Conservation (phyloP, 2,113 vertebrate species). For the Eptesicus fuscus region DNA sequence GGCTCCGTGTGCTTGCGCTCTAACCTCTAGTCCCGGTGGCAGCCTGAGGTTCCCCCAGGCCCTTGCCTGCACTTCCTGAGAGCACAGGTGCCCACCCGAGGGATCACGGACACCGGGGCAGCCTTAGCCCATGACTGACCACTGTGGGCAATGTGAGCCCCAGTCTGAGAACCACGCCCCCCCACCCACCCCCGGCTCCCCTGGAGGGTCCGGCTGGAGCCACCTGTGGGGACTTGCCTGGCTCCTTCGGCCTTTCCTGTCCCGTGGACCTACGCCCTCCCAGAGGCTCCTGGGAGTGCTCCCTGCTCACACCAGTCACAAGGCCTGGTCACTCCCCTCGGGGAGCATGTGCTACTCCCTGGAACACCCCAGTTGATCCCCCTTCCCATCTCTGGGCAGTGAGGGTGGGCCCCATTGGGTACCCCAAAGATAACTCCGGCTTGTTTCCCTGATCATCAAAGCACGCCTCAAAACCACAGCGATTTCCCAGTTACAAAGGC, state of each 20-base stretch:
- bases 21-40: background rate
- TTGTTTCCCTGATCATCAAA: background rate
- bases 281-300: too few species aligned
- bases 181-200: background rate
- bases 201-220: background rate
- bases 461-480: background rate
- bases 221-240: too few species aligned
- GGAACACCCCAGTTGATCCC: rapidly evolving
- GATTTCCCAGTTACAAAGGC: background rate
- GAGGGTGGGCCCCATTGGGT: too few species aligned
- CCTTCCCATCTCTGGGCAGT: background rate
- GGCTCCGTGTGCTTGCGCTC: rapidly evolving
- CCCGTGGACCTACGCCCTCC: rapidly evolving
- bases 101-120: background rate
- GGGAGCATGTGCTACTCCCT: background rate
- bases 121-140: background rate
- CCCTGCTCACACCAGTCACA: background rate
- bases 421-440: background rate
- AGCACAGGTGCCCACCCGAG: background rate
- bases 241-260: rapidly evolving
- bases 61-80: background rate
- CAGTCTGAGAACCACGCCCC: background rate
- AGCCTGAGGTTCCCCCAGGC: background rate
- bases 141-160: background rate
- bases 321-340: background rate